Conservation (phyloP, 1,140 invertebrate genomes). For the Temnothorax nylanderi region DNA sequence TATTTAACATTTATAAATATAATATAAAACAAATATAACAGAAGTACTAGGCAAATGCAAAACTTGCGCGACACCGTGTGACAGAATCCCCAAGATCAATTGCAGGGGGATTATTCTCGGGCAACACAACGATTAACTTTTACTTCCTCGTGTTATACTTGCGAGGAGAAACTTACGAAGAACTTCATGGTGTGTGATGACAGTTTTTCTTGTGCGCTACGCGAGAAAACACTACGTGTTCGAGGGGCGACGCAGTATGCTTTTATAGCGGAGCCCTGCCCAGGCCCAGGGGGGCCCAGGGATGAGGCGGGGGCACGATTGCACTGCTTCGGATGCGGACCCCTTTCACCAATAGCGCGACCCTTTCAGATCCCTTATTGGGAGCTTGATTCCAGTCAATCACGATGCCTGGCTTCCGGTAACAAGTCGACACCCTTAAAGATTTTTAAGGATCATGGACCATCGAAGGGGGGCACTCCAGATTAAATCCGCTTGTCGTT, state of each 20-base stretch:
- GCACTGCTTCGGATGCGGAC: slow-evolving; percentile 75
- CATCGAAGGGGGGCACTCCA: neutral
- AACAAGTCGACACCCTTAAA: neutral
- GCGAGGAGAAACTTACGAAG: slow-evolving; percentile 81
- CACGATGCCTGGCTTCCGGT: slow-evolving; percentile 9
- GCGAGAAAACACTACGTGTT: slow-evolving; percentile 82
- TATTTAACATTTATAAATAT: neutral
- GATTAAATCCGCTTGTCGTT: neutral
- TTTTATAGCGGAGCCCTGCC: slow-evolving; percentile 85
- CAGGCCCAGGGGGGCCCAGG: slow-evolving; percentile 76
- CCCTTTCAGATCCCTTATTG: slow-evolving; percentile 80
- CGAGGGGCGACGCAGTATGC: slow-evolving; percentile 81
- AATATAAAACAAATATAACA: neutral
- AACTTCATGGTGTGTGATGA: slow-evolving; percentile 81
- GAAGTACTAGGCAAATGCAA: neutral
- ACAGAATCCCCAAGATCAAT: neutral
- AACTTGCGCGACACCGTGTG: slow-evolving; percentile 4
- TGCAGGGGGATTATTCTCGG: slow-evolving; percentile 8
- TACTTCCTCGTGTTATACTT: slow-evolving; percentile 22
- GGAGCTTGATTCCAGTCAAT: neutral
- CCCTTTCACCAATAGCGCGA: slow-evolving; percentile 80
- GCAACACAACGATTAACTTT: neutral
- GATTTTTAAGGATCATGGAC: neutral
- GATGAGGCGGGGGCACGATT: slow-evolving; percentile 80
- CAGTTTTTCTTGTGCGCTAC: slow-evolving; percentile 82